Evolutionary conservation across 1,140 invertebrate species (phyloP).

Genomic region (Drosophila biarmipes): DNA sequence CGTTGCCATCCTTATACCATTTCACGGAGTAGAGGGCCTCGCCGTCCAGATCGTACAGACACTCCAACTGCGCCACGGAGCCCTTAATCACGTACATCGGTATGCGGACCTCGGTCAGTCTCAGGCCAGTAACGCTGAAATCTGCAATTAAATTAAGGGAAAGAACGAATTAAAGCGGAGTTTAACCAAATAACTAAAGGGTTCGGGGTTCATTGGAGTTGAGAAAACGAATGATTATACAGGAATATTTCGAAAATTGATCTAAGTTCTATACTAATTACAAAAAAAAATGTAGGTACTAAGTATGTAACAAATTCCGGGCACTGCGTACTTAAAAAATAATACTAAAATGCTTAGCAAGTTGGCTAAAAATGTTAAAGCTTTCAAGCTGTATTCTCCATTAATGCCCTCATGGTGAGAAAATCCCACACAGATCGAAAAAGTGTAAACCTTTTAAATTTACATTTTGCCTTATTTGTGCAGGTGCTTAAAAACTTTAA

Average conservation of each 20-base stretch:
- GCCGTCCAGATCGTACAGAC: constrained; percentile 88
- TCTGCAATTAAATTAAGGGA: constrained; percentile 67
- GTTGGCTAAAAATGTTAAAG: too few species aligned
- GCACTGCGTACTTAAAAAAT: too few species aligned
- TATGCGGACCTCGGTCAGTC: constrained; percentile 88
- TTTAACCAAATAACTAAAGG: constrained; percentile 7
- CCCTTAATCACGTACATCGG: constrained; percentile 89
- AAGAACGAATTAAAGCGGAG: constrained; percentile 10
- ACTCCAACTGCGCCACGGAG: constrained; percentile 87
- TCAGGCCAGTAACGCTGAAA: constrained; percentile 84
- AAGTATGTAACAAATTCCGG: too few species aligned
- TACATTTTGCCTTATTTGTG: constrained; percentile 5
- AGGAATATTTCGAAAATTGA: background rate
- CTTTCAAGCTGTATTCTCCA: background rate
- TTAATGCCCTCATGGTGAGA: background rate
- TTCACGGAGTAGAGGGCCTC: constrained; percentile 91
- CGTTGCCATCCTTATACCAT: constrained; percentile 92
- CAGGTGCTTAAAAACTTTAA: constrained; percentile 60
- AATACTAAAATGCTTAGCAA: too few species aligned
- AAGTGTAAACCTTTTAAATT: background rate
- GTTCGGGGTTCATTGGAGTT: background rate
- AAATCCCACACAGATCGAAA: background rate
- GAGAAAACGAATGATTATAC: background rate
- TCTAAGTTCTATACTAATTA: too few species aligned
- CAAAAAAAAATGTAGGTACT: too few species aligned